A percentile compares a stretch with the other conserved stretches of the same genome.
phyloP scores from a whole-genome alignment of 2,888 invertebrate genomes.

The Sicus ferrugineus region DNA sequence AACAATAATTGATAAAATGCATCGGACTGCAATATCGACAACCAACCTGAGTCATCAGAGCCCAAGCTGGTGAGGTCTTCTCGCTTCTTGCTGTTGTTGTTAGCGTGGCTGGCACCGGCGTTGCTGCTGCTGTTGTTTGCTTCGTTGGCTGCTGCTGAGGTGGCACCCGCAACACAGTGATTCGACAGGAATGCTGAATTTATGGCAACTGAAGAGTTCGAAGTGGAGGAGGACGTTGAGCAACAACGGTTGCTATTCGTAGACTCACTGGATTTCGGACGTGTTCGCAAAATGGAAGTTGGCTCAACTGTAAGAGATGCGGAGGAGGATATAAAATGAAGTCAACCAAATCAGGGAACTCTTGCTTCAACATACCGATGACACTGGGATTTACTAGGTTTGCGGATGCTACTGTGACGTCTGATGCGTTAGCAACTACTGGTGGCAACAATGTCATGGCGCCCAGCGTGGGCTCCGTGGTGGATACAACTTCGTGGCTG shows the following conservation, averaged over 20 bases:
- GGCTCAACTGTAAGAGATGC: constrained; percentile 45
- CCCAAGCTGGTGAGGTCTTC: constrained; percentile 68
- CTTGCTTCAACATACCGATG: constrained; percentile 43
- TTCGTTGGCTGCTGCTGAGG: not conserved
- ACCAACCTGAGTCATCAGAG: constrained; percentile 68
- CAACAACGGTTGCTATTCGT: constrained; percentile 9
- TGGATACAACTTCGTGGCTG: constrained; percentile 38
- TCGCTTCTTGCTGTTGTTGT: constrained; percentile 58
- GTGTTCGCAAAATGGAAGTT: constrained; percentile 43
- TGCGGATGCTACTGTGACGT: constrained; percentile 33
- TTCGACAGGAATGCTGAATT: not conserved
- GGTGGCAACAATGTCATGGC: constrained; percentile 39
- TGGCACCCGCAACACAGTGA: constrained; percentile 1
- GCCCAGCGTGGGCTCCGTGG: constrained; percentile 43
- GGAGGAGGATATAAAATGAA: not conserved
- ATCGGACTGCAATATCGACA: not conserved
- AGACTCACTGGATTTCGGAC: constrained; percentile 49
- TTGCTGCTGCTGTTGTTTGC: constrained; percentile 21
- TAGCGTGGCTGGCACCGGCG: constrained; percentile 39
- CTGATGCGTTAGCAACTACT: constrained; percentile 38
- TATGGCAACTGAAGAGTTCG: constrained; percentile 32
- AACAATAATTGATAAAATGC: not conserved
- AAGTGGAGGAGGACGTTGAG: constrained; percentile 7
- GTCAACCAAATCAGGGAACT: not conserved
- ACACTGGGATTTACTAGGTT: constrained; percentile 41